Percentiles rank a stretch among this genome's conserved stretches.
phyloP scores from a whole-genome alignment of 1,140 invertebrate genomes.

The Acromyrmex charruanus region DNA sequence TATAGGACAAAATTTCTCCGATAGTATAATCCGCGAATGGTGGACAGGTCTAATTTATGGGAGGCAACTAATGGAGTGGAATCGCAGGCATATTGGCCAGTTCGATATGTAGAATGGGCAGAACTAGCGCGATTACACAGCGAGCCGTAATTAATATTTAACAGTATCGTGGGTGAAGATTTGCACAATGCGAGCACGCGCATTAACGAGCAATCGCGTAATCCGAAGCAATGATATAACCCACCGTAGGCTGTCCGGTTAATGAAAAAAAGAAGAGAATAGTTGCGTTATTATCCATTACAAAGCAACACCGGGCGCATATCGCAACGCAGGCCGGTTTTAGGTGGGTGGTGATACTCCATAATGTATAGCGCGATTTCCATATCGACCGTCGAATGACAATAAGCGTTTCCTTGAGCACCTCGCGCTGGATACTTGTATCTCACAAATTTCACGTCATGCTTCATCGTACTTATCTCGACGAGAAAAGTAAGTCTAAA shows the following conservation, averaged over 20 bases:
- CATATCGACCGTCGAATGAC: conserved; percentile 17
- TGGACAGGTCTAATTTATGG: conserved; percentile 19
- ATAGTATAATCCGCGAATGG: background rate
- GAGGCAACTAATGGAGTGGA: conserved; percentile 10
- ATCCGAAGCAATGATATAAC: conserved; percentile 39
- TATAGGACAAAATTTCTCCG: background rate
- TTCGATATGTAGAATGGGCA: background rate
- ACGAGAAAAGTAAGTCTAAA: background rate
- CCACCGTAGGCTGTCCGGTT: conserved; percentile 53
- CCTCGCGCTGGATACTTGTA: background rate
- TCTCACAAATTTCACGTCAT: conserved; percentile 29
- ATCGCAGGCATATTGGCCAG: background rate
- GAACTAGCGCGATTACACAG: background rate
- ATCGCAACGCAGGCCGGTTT: conserved; percentile 31
- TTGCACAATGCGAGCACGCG: conserved; percentile 37
- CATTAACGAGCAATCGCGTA: conserved; percentile 44
- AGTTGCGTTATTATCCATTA: conserved; percentile 51
- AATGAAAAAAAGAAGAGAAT: conserved; percentile 20
- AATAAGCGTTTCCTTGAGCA: conserved; percentile 3
- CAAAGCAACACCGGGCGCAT: conserved; percentile 4
- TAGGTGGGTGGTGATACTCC: conserved; percentile 52
- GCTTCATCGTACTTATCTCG: background rate
- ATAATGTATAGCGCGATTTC: conserved; percentile 49
- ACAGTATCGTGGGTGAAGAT: conserved; percentile 48
- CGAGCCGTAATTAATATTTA: conserved; percentile 51